A percentile compares a stretch with the other conserved stretches of the same genome.
These are phyloP conservation scores for Erebia aethiops DNA, from an alignment of 2,888 invertebrate genomes.

Conservation along the genomic window DNA sequence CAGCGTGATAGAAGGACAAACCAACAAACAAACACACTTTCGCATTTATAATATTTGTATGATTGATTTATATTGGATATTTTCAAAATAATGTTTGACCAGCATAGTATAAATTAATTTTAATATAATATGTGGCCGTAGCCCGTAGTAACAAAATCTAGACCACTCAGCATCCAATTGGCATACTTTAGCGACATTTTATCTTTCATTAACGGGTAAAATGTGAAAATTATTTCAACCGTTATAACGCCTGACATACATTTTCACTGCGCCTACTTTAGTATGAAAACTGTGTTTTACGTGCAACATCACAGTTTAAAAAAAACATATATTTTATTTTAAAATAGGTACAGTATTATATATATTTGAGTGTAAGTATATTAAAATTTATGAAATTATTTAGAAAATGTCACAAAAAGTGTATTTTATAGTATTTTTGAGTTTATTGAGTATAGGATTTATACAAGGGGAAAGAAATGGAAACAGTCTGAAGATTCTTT, in stretches of 20 bases:
- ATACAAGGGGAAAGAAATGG: constrained; percentile 46
- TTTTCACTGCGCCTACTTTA: constrained; percentile 23
- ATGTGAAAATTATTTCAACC: constrained; percentile 38
- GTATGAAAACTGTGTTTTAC: constrained; percentile 21
- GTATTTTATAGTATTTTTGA: constrained; percentile 25
- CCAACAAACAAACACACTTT: no score
- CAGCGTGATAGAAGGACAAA: no score
- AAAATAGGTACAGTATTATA: not conserved
- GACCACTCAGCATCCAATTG: constrained; percentile 21
- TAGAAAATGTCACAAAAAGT: constrained; percentile 1
- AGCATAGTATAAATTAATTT: not conserved
- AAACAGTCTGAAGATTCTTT: constrained; percentile 64
- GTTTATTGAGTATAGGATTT: constrained; percentile 25
- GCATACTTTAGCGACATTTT: constrained; percentile 34
- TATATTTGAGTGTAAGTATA: no score
- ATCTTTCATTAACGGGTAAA: constrained; percentile 36
- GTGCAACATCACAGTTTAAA: not conserved
- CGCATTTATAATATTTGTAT: no score
- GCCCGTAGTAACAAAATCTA: constrained; percentile 2
- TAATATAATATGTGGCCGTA: constrained; percentile 1
- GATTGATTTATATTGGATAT: no score
- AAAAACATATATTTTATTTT: not conserved
- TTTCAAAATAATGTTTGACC: not conserved
- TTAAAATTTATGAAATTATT: not conserved
- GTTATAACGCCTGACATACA: constrained; percentile 38